Base-by-base conservation (phyloP, 2,888 invertebrate species). In the Pristionchus maxplancki region DNA sequence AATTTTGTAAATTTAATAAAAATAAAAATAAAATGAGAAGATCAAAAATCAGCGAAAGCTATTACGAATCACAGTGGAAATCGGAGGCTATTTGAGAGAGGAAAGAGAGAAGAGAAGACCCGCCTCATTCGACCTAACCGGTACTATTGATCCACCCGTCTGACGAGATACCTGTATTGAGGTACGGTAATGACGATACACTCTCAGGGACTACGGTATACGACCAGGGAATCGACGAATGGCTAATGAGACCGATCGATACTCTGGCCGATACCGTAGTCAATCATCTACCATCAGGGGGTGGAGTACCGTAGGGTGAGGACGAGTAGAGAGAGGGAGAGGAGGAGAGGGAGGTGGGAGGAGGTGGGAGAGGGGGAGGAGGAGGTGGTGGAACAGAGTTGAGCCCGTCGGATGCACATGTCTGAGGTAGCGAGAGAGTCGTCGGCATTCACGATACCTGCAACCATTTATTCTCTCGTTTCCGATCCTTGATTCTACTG, bases 11-110 rank as follows among this genome's bases (percentile, higher is more conserved):
- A 64, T 31, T 34, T 31, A 71, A 37, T 37, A 71, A 58, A 58
- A 71, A 34, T 28, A 64, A 28, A 64, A 28, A 64, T 20, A 8
- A 71, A 71, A 40, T 28, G 48, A 40, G n/a, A 28, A 78, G 44
- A n/a, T 13, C n/a, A 28, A 44, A 78, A n/a, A 78, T 78, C 78
- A 78, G 78, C 78, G 78, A 78, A 78, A 78, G 78, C 78, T n/a
- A 15, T 17, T 31, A 28, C 44, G 44, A 78, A 78, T 78, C 78
- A 78, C 78, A 78, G 78, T 40, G 17, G 44, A 78, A 78, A 78
- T 48, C 78, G 44, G 40, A 78, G 40, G 78, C 78, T 78, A 78
- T 17, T 11, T 11, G 20, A n/a, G 44, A 78, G 78, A 44, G 44
- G 78, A 78, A 78, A 44, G 37, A 37, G 20, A 37, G 8, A 37